Evolutionary conservation across 2,797 vertebrate species (phyloP).

Genomic region (Yasuhikotakia modesta): DNA sequence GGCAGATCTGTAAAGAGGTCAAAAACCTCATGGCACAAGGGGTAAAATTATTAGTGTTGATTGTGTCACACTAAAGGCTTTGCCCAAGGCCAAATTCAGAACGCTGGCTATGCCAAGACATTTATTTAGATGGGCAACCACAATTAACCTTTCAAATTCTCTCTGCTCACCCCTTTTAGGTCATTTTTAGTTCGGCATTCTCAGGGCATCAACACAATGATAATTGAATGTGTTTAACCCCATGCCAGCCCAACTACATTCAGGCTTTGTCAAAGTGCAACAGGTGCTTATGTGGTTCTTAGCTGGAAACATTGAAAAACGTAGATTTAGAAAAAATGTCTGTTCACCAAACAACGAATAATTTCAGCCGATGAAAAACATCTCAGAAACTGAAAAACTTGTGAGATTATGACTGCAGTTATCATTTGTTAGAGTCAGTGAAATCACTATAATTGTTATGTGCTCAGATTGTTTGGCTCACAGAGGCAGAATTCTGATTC

Average conservation of each 20-base stretch:
- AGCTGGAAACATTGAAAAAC: background rate
- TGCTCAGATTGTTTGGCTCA: background rate
- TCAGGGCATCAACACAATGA: constrained; percentile 22
- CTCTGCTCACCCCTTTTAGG: constrained; percentile 2
- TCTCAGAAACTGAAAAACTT: background rate
- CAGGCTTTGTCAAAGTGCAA: background rate
- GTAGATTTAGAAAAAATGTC: background rate
- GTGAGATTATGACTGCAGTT: background rate
- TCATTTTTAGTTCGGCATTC: constrained; percentile 37
- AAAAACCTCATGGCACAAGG: background rate
- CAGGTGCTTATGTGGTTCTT: background rate
- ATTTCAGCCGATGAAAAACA: background rate
- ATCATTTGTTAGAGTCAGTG: background rate
- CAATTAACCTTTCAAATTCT: constrained; percentile 50
- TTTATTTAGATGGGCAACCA: constrained; percentile 30
- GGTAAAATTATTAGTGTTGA: constrained; percentile 38
- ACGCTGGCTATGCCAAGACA: constrained; percentile 29
- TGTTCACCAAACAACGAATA: background rate
- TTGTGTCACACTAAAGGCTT: constrained; percentile 31
- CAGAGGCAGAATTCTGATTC: background rate
- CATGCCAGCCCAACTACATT: constrained; percentile 14
- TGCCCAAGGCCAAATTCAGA: constrained; percentile 22
- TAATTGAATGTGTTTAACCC: constrained; percentile 24
- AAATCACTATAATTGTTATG: background rate
- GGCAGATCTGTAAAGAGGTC: constrained; percentile 4